Evolutionary conservation across 2,888 invertebrate genomes (phyloP), one percentile per base, ranked within the genome.

Genomic region (Coleophora flavipennella): DNA sequence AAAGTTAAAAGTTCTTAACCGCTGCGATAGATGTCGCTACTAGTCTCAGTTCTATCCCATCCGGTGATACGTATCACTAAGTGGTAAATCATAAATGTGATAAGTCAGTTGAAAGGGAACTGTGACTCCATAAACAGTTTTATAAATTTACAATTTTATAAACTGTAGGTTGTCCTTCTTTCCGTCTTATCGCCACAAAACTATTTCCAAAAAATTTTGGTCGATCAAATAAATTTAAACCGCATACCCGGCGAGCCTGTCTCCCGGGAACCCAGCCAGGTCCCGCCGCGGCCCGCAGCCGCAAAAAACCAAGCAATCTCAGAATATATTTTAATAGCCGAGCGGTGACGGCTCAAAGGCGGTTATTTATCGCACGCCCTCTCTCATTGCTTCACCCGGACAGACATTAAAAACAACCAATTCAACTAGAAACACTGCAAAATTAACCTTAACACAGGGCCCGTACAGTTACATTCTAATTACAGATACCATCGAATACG

Each of bases 301-400:
- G 65, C 70, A 79, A 79, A 80, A 77, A 81, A 73, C 58, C 67
- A 63, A 64, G 68, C 70, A 77, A 78, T 79, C 79, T 79, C 74
- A 55, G 74, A 80, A 78, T 75, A 75, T 72, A 76, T 79, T 83
- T 80, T 78, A 83, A 81, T 78, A 78, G 77, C 73, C 65, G 64
- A 64, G 70, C 80, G 80, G 78, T 78, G 81, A 80, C 76, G 75
- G 76, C 76, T 73, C 80, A 80, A 83, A 84, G 81, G 80, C 77
- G 78, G 79, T 83, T 78, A 81, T 83, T 83, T 81, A 83, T 84
- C 78, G 78, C 71, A 79, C 83, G 83, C 83, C 83, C 83, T 84
- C 83, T 83, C 80, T 79, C 81, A 80, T 81, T 81, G 83, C 83
- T 74, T 77, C 69, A 59, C 60, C 65, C 63, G 58, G 62, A 57